Base-by-base conservation (phyloP, 2,888 invertebrate genomes). In the Drosophila prostipennis region DNA sequence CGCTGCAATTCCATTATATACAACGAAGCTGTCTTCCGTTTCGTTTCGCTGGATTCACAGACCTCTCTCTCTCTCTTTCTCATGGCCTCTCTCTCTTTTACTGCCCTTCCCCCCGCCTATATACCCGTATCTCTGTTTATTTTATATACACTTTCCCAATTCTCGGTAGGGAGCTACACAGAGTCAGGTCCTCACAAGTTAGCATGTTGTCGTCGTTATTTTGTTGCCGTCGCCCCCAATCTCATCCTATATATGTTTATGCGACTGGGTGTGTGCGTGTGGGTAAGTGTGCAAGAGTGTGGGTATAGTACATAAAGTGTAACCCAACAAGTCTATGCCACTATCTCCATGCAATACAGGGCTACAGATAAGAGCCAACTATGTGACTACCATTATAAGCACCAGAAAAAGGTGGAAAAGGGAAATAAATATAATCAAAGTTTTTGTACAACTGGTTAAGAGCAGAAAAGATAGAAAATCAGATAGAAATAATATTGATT, bases 1-100 rank as follows among this genome's bases (percentile, higher is more conserved):
- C 90, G 87, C 89, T 90, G 90, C 91, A 91, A 91, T 90, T 90
- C 90, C 85, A 89, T 90, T 90, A 90, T 91, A 89, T 90, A 89
- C 86, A 81, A 78, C 71, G 68, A 23, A 54, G 67, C 64, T 64
- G 64, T 64, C 64, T 51, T 64, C 51, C 51, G 52, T 64, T 65
- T 45, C 64, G 45, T 51, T 49, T 49, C 37, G 36, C 48, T 42
- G 48, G 32, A 23, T 54, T 52, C 45, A 14, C 46, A 46, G 29
- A 3, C 32, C 46, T 13, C 63, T 45, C 32, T 36, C 23, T 23
- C 34, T 1, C 16, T 8, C 45, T 3, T 29, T 19, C 4, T 7
- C 26, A n/a, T 7, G 26, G 26, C 29, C 11, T 8, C 34, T n/a
- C 29, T 29, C 48, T 60, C 39, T 45, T 6, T 23, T 29, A 7